phyloP scores from a whole-genome alignment of 1,140 invertebrate species.

The Diabrotica undecimpunctata region DNA sequence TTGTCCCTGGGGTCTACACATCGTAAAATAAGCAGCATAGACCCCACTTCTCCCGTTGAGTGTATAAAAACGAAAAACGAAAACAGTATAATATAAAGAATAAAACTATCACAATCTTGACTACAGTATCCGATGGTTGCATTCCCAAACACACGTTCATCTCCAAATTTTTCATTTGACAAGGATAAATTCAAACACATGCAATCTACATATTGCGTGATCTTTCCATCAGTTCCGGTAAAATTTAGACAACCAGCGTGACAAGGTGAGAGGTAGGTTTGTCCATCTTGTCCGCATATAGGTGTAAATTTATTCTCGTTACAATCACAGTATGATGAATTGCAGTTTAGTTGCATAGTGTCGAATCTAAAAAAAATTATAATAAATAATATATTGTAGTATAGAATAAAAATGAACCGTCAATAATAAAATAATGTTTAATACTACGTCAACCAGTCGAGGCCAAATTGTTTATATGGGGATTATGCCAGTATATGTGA shows the following conservation, averaged over 20 bases:
- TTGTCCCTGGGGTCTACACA: slow-evolving; percentile 90
- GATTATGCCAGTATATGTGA: too few species aligned
- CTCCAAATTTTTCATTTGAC: slow-evolving; percentile 43
- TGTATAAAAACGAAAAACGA: slow-evolving; percentile 87
- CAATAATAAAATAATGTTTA: too few species aligned
- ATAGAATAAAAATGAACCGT: neutral
- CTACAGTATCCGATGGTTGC: slow-evolving; percentile 70
- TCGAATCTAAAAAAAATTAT: slow-evolving; percentile 39
- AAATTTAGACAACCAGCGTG: slow-evolving; percentile 79
- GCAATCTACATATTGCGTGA: slow-evolving; percentile 69
- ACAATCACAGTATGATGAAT: slow-evolving; percentile 63
- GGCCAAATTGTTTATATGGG: too few species aligned
- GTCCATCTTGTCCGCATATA: slow-evolving; percentile 74
- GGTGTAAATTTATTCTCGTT: slow-evolving; percentile 74
- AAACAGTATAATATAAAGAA: slow-evolving; percentile 80
- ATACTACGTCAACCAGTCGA: too few species aligned
- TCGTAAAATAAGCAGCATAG: slow-evolving; percentile 83
- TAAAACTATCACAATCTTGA: slow-evolving; percentile 73
- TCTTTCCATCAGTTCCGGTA: slow-evolving; percentile 60
- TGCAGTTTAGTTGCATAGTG: slow-evolving; percentile 50
- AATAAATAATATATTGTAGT: neutral
- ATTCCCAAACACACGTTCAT: slow-evolving; percentile 37
- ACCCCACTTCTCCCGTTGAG: slow-evolving; percentile 87
- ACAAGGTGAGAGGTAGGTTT: slow-evolving; percentile 84
- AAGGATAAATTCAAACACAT: slow-evolving; percentile 58